Percentiles rank a stretch among this genome's conserved stretches.
These are phyloP conservation scores for Drosophila merina DNA, from an alignment of 2,888 invertebrate genomes.

Conservation along the genomic window DNA sequence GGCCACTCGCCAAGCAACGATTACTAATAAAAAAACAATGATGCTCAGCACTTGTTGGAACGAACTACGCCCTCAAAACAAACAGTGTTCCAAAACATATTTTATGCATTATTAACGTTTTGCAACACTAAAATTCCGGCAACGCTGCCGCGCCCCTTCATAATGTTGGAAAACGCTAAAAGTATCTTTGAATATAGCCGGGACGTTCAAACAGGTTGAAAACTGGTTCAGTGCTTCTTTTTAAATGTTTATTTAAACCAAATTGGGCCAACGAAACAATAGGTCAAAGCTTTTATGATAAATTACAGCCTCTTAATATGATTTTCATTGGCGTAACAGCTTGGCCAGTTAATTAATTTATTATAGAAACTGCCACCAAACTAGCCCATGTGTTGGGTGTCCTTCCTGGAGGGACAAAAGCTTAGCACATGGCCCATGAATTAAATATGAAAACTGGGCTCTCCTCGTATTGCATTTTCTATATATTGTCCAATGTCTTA, in stretches of 20 bases:
- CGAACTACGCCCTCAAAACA: slow-evolving; percentile 73
- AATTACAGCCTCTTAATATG: not conserved
- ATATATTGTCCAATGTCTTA: not conserved
- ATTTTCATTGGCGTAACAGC: not conserved
- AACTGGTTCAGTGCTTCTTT: too few species aligned
- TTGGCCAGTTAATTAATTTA: slow-evolving; percentile 19
- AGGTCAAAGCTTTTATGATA: not conserved
- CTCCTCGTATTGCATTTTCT: not conserved
- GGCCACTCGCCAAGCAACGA: slow-evolving; percentile 43
- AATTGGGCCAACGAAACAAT: too few species aligned
- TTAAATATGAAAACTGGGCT: not conserved
- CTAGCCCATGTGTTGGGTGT: not conserved
- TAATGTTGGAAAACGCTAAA: too few species aligned
- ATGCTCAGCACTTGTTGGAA: slow-evolving; percentile 72
- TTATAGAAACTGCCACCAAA: not conserved
- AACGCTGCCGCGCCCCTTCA: too few species aligned
- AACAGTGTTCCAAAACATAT: slow-evolving; percentile 48
- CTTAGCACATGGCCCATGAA: not conserved
- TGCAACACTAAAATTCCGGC: too few species aligned
- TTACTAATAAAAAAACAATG: slow-evolving; percentile 56
- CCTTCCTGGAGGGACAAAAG: not conserved
- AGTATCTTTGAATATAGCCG: too few species aligned
- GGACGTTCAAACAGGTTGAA: too few species aligned
- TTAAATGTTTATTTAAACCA: too few species aligned
- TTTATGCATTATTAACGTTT: too few species aligned